Base-by-base conservation (phyloP, 1,140 invertebrate species). In the Brachionus rubens region DNA sequence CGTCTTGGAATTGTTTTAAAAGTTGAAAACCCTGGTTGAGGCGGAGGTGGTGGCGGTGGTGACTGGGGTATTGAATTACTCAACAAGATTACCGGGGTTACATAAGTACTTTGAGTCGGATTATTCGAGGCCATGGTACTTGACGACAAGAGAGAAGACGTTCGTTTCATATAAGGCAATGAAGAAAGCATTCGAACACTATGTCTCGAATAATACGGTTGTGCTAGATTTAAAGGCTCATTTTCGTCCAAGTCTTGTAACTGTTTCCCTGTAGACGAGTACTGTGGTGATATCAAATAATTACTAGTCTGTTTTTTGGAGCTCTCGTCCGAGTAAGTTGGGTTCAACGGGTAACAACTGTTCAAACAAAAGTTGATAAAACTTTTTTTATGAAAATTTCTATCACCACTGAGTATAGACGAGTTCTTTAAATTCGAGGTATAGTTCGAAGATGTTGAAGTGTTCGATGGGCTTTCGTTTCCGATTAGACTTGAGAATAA, bases 41-140 rank as follows among this genome's bases (percentile, higher is more conserved):
- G 68, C 24, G 68, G 68, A 5, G 65, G 65, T 30, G 68, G 68
- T 40, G 68, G 68, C 5, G 68, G 68, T 14, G 33, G 68, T 33
- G 43, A 24, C 24, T 16, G 10, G 19, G 68, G 46, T 19, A 72
- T 30, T 33, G 50, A 72, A 0, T 43, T 16, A n/a, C 10, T 72
- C 6, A 40, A 19, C 16, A 54, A 50, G 41, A 40, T 54, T 3
- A 72, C 36, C 33, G 68, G 68, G 3, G 68, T 26, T 36, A 72
- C 50, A 21, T 72, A 72, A 36, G 28, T 72, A 3, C 9, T 40
- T 24, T 54, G 68, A 19, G 68, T 72, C 12, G 46, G 68, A 50
- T 72, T 72, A 40, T 72, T 72, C 12, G 68, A 72, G n/a, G 48
- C 36, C 10, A 72, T 1, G 21, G 59, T 43, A 24, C 59, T 65